Evolutionary conservation across 2,113 vertebrate species (phyloP), one percentile per base, ranked within the genome.

Genomic region (Talpa occidentalis): DNA sequence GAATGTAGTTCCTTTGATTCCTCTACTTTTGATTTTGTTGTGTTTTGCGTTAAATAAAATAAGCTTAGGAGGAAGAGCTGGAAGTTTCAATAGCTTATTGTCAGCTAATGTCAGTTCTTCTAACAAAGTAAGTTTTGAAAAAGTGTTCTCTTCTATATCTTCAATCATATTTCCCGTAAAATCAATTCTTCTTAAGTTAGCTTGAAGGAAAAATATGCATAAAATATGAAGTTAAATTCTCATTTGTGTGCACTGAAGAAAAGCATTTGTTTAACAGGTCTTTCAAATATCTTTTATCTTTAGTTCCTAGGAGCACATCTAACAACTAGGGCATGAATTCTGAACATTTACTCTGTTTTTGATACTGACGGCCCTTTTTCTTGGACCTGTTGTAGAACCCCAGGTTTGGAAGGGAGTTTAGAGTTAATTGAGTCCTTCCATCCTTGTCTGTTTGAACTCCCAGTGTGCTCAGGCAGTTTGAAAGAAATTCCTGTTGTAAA

Each of bases 111-210:
- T 98, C 88, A 99, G 98, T 94, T 99, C 99, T 97, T 99, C 99
- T 92, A 99, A 94, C 73, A 99, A 66, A 28, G 97, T 92, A 56
- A 99, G 99, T 82, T 99, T 99, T 81, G 99, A 98, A 96, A 99
- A 99, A 22, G 99, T 99, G 17, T 98, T 98, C 0, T 99, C 99
- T 97, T 99, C 99, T 96, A 99, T 99, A 96, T 99, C 99, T 88
- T 99, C 98, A 97, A 99, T 99, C 64, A 98, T 64, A 94, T 99
- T 99, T 95, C 99, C 99, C 24, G 99, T 99, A 89, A 99, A 98
- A 98, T 99, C 99, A 44, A 99, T 99, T 98, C 99, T 98, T 98
- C 98, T 99, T 97, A 99, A 97, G 90, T 99, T 99, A 95, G 99
- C 99, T 99, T 98, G 87, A 81, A 54, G 78, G 47, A 89, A 95